A percentile compares a stretch with the other conserved stretches of the same genome.
Evolutionary conservation across 2,888 invertebrate species (phyloP).

Genomic region (Xylota segnis): DNA sequence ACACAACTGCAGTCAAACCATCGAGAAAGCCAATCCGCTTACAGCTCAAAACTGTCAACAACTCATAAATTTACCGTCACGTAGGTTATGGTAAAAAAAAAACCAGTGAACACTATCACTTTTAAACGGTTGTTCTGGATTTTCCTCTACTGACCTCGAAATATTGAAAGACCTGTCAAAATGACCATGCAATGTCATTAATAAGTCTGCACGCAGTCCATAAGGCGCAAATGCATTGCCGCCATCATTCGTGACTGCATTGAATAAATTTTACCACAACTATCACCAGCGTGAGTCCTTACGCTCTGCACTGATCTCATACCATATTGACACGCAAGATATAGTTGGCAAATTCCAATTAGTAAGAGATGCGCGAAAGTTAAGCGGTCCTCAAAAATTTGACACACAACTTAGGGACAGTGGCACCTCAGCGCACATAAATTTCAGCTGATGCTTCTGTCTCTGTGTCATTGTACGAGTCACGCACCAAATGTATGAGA

Average conservation of each 20-base stretch:
- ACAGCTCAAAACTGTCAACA: constrained; percentile 9
- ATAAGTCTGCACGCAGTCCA: constrained; percentile 31
- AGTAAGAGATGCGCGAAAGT: constrained; percentile 23
- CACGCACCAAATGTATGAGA: constrained; percentile 39
- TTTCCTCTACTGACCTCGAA: constrained; percentile 58
- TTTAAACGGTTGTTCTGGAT: constrained; percentile 20
- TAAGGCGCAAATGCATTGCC: constrained; percentile 33
- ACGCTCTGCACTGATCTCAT: constrained; percentile 11
- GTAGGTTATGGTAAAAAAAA: constrained; percentile 8
- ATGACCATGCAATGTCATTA: constrained; percentile 44
- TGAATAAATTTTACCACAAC: constrained; percentile 54
- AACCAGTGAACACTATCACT: constrained; percentile 34
- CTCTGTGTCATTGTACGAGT: constrained; percentile 48
- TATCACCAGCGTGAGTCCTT: constrained; percentile 25
- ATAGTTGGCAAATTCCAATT: constrained; percentile 27
- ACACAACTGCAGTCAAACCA: neutral
- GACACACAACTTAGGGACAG: neutral
- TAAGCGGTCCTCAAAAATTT: neutral
- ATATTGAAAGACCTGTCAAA: constrained; percentile 29
- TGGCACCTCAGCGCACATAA: neutral
- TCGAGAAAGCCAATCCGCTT: constrained; percentile 14
- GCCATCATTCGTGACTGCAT: constrained; percentile 58
- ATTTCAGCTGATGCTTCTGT: neutral
- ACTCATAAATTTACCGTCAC: constrained; percentile 36
- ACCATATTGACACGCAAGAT: constrained; percentile 14